Conservation (phyloP, 2,888 invertebrate species). For the Drosophila mettleri region DNA sequence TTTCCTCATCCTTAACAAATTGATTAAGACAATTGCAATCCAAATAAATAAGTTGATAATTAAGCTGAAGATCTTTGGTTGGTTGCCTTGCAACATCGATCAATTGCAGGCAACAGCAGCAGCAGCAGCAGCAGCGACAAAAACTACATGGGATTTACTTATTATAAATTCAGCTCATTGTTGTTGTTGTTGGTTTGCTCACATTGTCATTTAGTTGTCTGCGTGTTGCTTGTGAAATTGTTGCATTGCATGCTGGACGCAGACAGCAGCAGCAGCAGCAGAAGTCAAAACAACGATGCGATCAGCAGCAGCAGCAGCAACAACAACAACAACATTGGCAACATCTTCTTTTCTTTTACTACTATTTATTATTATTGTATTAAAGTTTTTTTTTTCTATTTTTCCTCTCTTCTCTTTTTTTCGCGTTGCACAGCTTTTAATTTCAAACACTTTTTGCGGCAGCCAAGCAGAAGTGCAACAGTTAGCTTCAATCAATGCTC, state of each 20-base stretch:
- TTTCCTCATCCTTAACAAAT: slow-evolving; percentile 78
- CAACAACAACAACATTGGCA: slow-evolving; percentile 53
- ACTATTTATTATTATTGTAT: slow-evolving; percentile 71
- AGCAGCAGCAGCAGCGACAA: slow-evolving; percentile 27
- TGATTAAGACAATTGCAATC: slow-evolving; percentile 74
- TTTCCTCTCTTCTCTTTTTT: slow-evolving; percentile 24
- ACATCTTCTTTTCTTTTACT: slow-evolving; percentile 76
- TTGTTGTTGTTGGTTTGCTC: slow-evolving; percentile 62
- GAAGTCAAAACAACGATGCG: slow-evolving; percentile 48
- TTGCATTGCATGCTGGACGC: slow-evolving; percentile 72
- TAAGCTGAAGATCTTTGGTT: slow-evolving; percentile 58
- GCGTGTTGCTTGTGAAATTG: slow-evolving; percentile 79
- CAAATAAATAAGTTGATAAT: slow-evolving; percentile 77
- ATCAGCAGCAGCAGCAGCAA: slow-evolving; percentile 39
- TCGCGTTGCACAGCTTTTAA: slow-evolving; percentile 43
- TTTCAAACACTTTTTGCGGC: slow-evolving; percentile 53
- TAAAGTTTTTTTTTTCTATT: slow-evolving; percentile 48
- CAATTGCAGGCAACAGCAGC: slow-evolving; percentile 47
- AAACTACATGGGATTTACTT: slow-evolving; percentile 54
- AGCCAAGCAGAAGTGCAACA: slow-evolving; percentile 61
- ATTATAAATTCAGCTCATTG: slow-evolving; percentile 65
- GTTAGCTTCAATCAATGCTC: slow-evolving; percentile 73
- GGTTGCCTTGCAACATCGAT: slow-evolving; percentile 50
- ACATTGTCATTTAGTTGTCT: slow-evolving; percentile 80
- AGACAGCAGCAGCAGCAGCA: slow-evolving; percentile 48